phyloP scores from a whole-genome alignment of 1,140 invertebrate species.

The Drosophila jambulina region DNA sequence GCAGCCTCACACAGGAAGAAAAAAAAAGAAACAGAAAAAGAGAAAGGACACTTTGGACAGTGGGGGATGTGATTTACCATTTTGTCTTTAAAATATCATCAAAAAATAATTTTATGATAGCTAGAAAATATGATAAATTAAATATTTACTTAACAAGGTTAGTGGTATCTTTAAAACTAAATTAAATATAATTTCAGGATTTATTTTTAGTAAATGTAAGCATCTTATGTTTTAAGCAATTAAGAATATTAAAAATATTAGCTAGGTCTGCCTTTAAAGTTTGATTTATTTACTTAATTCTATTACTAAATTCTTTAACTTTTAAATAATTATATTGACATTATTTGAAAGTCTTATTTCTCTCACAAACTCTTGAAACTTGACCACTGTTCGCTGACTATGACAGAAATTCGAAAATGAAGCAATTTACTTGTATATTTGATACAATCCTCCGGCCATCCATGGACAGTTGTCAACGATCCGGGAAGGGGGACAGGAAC shows the following conservation, averaged over 20 bases:
- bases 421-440: conserved; percentile 80
- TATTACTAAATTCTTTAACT: neutral
- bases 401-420: conserved; percentile 83
- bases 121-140: no score
- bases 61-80: neutral
- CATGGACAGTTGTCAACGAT: conserved; percentile 65
- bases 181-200: neutral
- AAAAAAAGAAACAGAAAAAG: neutral
- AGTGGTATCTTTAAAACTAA: neutral
- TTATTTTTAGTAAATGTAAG: neutral
- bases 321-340: no score
- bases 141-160: no score
- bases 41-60: conserved; percentile 21
- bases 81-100: neutral
- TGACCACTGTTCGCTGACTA: conserved; percentile 44
- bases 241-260: neutral
- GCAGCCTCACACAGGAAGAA: conserved; percentile 1
- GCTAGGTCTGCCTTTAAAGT: neutral
- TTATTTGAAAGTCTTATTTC: neutral
- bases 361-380: neutral
- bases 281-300: neutral
- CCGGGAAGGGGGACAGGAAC: conserved; percentile 18
- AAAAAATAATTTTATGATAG: neutral
- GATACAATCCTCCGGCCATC: conserved; percentile 56
- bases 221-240: neutral